Base-by-base conservation (phyloP, 2,888 invertebrate species). In the Plemyria rubiginata region DNA sequence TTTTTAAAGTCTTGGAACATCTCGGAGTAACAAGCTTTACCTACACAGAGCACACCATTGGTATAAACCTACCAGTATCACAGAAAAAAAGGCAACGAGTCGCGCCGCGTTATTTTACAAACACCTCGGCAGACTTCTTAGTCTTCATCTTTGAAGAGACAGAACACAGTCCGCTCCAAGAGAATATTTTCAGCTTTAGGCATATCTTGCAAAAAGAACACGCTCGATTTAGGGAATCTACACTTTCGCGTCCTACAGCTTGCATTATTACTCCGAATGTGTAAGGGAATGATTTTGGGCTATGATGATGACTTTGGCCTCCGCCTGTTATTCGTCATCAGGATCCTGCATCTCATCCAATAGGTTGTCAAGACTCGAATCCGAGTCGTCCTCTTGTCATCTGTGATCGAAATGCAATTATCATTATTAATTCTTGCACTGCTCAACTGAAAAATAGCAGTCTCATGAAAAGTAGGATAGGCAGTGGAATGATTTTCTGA, bases 371-470 rank as follows among this genome's bases (percentile, higher is more conserved):
- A 93, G 90, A 88, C 93, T 93, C 87, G 93, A 79, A 76, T 93
- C 93, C 86, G 92, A 92, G 90, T 92, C 93, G 65, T 85, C 87
- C 68, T 92, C 92, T 65, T 92, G 93, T 93, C 93, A 92, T 90
- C 92, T 92, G 79, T 28, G 80, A 79, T 50, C 7, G 11, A 36
- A 49, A 29, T 32, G 15, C 0, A 62, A 38, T 2, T 32, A 32
- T 38, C 36, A 56, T 41, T 9, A n/a, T 11, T 36, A 28, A 9
- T 7, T 36, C 9, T 15, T 15, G 38, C 49, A 8, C 41, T 53
- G 60, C 15, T 32, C 32, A 7, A 32, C 32, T 32, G 32, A 32
- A 32, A 32, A 8, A 8, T 32, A 7, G 32, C 32, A 22, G 22
- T 22, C 1, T 1, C 22, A 3, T 22, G 3, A 22, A 3, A 2